Conservation (phyloP, 1,140 invertebrate genomes). For the Oryzaephilus surinamensis region DNA sequence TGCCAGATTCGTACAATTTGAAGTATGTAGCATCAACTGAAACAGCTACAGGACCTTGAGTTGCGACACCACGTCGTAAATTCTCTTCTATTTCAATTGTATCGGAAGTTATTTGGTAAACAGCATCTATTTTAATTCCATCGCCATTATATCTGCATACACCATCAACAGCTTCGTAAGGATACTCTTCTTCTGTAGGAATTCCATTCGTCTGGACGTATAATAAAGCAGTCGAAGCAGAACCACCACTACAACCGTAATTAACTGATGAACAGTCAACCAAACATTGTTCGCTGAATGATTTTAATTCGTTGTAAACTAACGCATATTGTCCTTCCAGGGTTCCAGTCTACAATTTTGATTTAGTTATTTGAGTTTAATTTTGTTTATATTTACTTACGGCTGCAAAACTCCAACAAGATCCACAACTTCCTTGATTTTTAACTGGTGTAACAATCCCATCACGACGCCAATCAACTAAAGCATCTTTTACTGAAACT, state of each 20-base stretch:
- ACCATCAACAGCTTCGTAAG: conserved; percentile 9
- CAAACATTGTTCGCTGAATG: conserved; percentile 91
- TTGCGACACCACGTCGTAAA: conserved; percentile 68
- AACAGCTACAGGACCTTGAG: conserved; percentile 73
- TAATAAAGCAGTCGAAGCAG: conserved; percentile 83
- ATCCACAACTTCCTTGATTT: conserved; percentile 5
- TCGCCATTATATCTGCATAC: conserved; percentile 12
- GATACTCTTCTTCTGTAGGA: conserved; percentile 72
- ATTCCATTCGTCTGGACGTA: conserved; percentile 84
- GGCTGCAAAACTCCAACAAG: conserved; percentile 3
- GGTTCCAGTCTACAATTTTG: too few species aligned
- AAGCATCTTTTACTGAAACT: too few species aligned
- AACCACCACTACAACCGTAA: conserved; percentile 85
- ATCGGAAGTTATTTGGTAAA: too few species aligned
- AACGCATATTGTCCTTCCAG: too few species aligned
- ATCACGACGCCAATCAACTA: conserved; percentile 4
- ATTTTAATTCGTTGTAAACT: conserved; percentile 66
- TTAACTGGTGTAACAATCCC: conserved; percentile 1
- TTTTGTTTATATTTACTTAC: too few species aligned
- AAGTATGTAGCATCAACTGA: conserved; percentile 88
- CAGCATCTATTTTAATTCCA: conserved; percentile 29
- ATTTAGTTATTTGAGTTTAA: too few species aligned
- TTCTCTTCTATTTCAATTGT: conserved; percentile 53
- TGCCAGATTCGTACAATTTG: too few species aligned
- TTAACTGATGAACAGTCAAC: conserved; percentile 91